Evolutionary conservation across 2,113 vertebrate species (phyloP).

Genomic region (Carassius auratus): DNA sequence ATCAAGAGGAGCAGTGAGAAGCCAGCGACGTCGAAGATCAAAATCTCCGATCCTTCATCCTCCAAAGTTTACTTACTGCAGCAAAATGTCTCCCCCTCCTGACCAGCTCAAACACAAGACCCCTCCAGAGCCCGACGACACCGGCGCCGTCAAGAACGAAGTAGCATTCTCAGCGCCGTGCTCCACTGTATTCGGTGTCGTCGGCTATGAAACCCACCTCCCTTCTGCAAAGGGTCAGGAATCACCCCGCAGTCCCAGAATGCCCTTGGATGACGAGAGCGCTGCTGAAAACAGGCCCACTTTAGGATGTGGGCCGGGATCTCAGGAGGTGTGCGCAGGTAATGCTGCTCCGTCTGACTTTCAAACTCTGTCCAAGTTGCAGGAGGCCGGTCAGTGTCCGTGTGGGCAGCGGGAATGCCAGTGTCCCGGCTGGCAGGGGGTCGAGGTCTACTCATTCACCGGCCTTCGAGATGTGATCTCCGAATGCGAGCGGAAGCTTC

Average conservation of each 20-base stretch:
- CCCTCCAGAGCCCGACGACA: constrained; percentile 71
- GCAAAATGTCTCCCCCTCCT: constrained; percentile 72
- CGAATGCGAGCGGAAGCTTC: constrained; percentile 77
- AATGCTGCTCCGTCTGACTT: constrained; percentile 80
- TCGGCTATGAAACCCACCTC: constrained; percentile 64
- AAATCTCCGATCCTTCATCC: constrained; percentile 96
- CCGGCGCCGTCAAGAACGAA: constrained; percentile 71
- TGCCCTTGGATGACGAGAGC: constrained; percentile 45
- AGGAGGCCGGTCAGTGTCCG: constrained; percentile 61
- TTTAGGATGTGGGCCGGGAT: constrained; percentile 4
- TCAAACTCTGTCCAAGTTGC: constrained; percentile 80
- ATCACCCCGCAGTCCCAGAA: constrained; percentile 26
- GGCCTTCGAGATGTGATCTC: constrained; percentile 85
- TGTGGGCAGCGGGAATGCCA: constrained; percentile 75
- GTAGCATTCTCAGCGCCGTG: constrained; percentile 59
- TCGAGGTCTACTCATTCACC: constrained; percentile 95
- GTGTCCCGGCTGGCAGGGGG: constrained; percentile 82
- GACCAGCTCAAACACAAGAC: constrained; percentile 81
- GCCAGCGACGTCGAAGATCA: constrained; percentile 87
- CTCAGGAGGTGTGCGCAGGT: background rate
- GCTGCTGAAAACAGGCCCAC: constrained; percentile 41
- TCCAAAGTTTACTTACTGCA: constrained; percentile 93
- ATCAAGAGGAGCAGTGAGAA: constrained; percentile 81
- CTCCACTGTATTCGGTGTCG: constrained; percentile 65
- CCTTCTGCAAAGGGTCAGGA: constrained; percentile 60